Conservation (phyloP, 2,888 invertebrate species). For the Cataglyphis altisquamis region DNA sequence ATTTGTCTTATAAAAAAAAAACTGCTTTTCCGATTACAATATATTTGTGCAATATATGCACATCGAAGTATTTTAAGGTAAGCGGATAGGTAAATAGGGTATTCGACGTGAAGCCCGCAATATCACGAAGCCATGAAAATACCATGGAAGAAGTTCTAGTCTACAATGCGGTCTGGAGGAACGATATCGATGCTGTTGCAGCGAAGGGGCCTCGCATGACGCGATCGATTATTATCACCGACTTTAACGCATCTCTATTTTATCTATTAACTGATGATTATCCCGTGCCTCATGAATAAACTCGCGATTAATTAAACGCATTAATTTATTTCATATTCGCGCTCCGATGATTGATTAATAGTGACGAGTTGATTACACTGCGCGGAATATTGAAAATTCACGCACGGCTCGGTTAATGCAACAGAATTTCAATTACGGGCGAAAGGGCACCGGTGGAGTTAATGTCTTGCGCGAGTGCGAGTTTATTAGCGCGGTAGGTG, state of each 20-base stretch:
- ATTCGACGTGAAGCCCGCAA: constrained; percentile 74
- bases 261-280: not conserved
- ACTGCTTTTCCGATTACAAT: constrained; percentile 28
- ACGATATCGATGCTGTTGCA: constrained; percentile 69
- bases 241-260: constrained; percentile 5
- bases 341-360: constrained; percentile 46
- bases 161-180: constrained; percentile 61
- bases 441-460: constrained; percentile 44
- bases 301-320: constrained; percentile 45
- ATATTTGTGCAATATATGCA: constrained; percentile 19
- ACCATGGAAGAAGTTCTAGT: constrained; percentile 73
- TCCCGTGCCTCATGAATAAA: not conserved
- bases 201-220: constrained; percentile 55
- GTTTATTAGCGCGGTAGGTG: constrained; percentile 64
- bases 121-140: constrained; percentile 72
- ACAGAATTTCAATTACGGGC: constrained; percentile 54
- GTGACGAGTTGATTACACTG: constrained; percentile 47
- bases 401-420: constrained; percentile 46
- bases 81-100: constrained; percentile 74
- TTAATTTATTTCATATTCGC: constrained; percentile 41
- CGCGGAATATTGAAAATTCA: constrained; percentile 55
- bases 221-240: constrained; percentile 26
- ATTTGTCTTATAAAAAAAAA: not conserved
- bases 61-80: constrained; percentile 71
- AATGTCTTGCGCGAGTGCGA: constrained; percentile 50